phyloP scores from a whole-genome alignment of 2,113 vertebrate species.

The Siniperca chuatsi region DNA sequence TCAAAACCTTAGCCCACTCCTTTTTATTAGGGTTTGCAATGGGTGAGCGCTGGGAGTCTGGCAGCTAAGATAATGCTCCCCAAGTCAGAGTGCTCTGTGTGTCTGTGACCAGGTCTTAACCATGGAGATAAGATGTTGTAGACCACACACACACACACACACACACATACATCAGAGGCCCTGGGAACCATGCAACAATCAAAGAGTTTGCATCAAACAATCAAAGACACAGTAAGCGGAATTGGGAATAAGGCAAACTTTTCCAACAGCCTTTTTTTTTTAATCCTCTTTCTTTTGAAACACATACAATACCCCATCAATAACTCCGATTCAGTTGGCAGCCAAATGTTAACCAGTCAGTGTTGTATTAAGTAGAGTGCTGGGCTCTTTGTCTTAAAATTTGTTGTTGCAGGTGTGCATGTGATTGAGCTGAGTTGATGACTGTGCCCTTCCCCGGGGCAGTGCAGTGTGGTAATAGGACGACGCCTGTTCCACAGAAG shows the following conservation, averaged over 20 bases:
- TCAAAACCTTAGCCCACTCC: slow-evolving; percentile 62
- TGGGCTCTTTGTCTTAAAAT: slow-evolving; percentile 59
- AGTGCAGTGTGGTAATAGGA: slow-evolving; percentile 47
- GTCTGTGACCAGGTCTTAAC: slow-evolving; percentile 76
- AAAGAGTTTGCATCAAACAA: slow-evolving; percentile 63
- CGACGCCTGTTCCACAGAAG: slow-evolving; percentile 42
- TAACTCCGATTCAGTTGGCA: slow-evolving; percentile 43
- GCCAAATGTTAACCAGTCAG: slow-evolving; percentile 28
- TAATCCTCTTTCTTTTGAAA: slow-evolving; percentile 41
- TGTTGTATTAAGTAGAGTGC: slow-evolving; percentile 37
- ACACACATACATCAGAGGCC: slow-evolving; percentile 72
- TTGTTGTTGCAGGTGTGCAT: slow-evolving; percentile 59
- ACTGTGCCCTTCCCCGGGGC: slow-evolving; percentile 63
- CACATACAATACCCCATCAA: slow-evolving; percentile 47
- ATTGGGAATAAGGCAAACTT: slow-evolving; percentile 49
- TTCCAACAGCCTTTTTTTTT: slow-evolving; percentile 21
- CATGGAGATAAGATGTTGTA: slow-evolving; percentile 73
- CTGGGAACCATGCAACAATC: slow-evolving; percentile 70
- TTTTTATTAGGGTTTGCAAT: slow-evolving; percentile 71
- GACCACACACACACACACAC: slow-evolving; percentile 60
- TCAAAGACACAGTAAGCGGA: slow-evolving; percentile 27
- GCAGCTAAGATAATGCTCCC: slow-evolving; percentile 80
- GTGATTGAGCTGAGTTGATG: slow-evolving; percentile 61
- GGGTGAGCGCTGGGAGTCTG: slow-evolving; percentile 75
- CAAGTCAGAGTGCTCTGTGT: slow-evolving; percentile 58